A percentile compares a stretch with the other conserved stretches of the same genome.
Evolutionary conservation across 2,113 vertebrate species (phyloP).

Genomic region (Paradoxurus hermaphroditus): DNA sequence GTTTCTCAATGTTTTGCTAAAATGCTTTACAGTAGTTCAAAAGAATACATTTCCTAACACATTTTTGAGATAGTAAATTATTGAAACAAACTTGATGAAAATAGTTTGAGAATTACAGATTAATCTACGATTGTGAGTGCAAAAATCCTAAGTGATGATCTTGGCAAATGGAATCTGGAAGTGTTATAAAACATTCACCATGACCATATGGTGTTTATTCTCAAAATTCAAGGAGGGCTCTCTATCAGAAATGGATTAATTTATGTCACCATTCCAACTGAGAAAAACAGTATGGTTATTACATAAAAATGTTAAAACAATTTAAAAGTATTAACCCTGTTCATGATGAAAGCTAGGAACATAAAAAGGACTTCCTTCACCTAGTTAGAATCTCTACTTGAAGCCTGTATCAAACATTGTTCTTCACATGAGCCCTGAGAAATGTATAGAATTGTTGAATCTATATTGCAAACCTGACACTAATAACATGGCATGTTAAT

Average conservation of each 20-base stretch:
- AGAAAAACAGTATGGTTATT: not conserved
- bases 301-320: not conserved
- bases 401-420: not conserved
- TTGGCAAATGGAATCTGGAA: not conserved
- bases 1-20: not conserved
- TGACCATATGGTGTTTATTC: conserved; percentile 20
- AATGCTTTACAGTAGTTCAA: not conserved
- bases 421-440: not conserved
- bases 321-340: not conserved
- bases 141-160: not conserved
- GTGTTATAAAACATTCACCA: conserved; percentile 22
- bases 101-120: not conserved
- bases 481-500: not conserved
- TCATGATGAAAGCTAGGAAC: not conserved
- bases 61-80: not conserved
- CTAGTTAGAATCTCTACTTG: not conserved
- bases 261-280: not conserved
- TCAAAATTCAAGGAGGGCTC: not conserved
- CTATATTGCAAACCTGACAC: not conserved
- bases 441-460: not conserved
- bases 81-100: not conserved
- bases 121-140: not conserved
- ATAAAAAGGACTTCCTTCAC: not conserved
- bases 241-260: not conserved
- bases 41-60: not conserved